These are phyloP conservation scores for Gobio occitaniae DNA, from an alignment of 2,797 vertebrate species.

Conservation along the genomic window DNA sequence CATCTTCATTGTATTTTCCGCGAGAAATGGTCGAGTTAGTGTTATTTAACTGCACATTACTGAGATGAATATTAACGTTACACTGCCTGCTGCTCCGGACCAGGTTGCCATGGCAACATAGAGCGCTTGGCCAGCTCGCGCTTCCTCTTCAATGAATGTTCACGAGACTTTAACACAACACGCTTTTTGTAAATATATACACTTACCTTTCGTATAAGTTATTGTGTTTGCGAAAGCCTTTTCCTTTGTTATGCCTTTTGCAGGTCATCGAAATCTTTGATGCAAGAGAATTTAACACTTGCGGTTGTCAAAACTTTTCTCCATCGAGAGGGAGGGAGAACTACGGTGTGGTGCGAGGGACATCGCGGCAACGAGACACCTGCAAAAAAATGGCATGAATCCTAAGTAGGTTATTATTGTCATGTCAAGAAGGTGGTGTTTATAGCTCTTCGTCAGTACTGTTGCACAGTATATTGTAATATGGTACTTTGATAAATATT, in stretches of 20 bases:
- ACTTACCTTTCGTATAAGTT: constrained; percentile 51
- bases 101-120: constrained; percentile 75
- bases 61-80: background rate
- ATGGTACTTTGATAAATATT: background rate
- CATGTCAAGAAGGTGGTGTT: background rate
- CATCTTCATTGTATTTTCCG: background rate
- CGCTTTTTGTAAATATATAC: background rate
- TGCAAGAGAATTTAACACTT: constrained; percentile 28
- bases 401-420: background rate
- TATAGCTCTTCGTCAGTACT: background rate
- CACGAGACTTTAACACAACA: background rate
- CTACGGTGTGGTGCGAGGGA: constrained; percentile 46
- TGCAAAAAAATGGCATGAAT: background rate
- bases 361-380: background rate
- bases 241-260: constrained; percentile 6
- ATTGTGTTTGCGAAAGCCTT: background rate
- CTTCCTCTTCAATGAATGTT: constrained; percentile 2
- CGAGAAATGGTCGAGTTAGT: background rate
- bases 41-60: background rate
- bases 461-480: background rate
- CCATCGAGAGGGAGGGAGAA: constrained; percentile 29
- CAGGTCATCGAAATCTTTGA: constrained; percentile 23
- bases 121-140: constrained; percentile 50
- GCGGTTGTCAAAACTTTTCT: constrained; percentile 56
- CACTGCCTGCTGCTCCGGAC: constrained; percentile 32